phyloP scores from a whole-genome alignment of 92 coral and sea anemone genomes.

The Scolanthus callimorphus region DNA sequence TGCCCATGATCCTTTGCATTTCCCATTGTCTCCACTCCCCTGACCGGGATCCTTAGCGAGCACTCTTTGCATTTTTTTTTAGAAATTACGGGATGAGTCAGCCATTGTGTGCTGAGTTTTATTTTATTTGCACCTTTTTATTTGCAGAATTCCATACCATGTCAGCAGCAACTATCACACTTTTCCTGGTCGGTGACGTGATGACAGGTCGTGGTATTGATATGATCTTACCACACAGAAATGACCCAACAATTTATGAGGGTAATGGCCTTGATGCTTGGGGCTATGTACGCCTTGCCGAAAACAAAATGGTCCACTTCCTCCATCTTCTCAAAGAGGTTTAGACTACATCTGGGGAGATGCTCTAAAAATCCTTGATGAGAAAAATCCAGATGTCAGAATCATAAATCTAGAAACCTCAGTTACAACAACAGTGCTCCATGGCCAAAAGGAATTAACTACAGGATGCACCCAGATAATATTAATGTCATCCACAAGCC shows the following conservation, averaged over 20 bases:
- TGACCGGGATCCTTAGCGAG: no score
- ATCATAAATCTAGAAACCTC: slow-evolving; percentile 85
- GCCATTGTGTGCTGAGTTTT: no score
- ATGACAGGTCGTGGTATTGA: slow-evolving; percentile 89
- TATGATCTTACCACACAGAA: slow-evolving; percentile 65
- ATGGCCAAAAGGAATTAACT: slow-evolving; percentile 88
- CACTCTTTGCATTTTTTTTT: no score
- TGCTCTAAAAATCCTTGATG: slow-evolving; percentile 55
- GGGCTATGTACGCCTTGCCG: slow-evolving; percentile 72
- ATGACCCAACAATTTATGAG: slow-evolving; percentile 70
- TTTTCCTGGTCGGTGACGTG: slow-evolving; percentile 87
- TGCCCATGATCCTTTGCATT: no score
- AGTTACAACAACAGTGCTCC: slow-evolving; percentile 64
- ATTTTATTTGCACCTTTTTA: no score
- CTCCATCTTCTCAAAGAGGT: slow-evolving; percentile 55
- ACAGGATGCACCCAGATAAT: slow-evolving; percentile 84
- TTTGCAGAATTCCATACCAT: no score
- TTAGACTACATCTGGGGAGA: slow-evolving; percentile 81
- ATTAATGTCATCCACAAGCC: slow-evolving; percentile 70
- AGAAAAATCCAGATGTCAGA: slow-evolving; percentile 63
- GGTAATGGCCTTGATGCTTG: slow-evolving; percentile 72
- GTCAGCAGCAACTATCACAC: slow-evolving; percentile 18
- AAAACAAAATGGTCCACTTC: slow-evolving; percentile 65
- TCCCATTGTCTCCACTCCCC: no score
- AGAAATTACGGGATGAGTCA: no score